phyloP scores from a whole-genome alignment of 2,888 invertebrate genomes.

The Xanthorhoe spadicearia region DNA sequence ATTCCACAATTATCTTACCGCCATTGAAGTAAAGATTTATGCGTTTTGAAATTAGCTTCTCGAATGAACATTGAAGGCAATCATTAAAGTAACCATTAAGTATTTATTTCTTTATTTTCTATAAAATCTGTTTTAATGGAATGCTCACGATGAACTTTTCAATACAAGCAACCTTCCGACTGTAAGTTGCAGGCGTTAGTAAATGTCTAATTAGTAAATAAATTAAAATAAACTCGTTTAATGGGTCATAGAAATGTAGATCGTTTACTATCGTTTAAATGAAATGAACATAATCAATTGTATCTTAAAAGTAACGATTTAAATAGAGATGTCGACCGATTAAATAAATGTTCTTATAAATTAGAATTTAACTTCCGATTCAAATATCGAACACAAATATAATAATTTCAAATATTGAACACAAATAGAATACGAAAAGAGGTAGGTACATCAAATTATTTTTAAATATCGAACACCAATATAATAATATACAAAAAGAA shows the following conservation, averaged over 20 bases:
- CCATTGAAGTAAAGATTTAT: conserved; percentile 40
- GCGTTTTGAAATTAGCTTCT: conserved; percentile 38
- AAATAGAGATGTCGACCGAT: not conserved
- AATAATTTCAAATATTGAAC: too few species aligned
- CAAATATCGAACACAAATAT: too few species aligned
- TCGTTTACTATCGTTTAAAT: conserved; percentile 1
- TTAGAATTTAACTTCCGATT: too few species aligned
- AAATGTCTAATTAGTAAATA: not conserved
- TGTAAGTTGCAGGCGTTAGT: not conserved
- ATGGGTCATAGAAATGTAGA: not conserved
- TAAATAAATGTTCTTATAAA: not conserved
- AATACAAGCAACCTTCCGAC: not conserved
- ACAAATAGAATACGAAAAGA: too few species aligned
- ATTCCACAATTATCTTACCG: conserved; percentile 35
- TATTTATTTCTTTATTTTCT: conserved; percentile 2
- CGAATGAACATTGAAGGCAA: conserved; percentile 20
- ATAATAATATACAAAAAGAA: too few species aligned
- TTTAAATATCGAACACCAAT: too few species aligned
- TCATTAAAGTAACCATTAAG: conserved; percentile 14
- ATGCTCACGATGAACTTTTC: not conserved
- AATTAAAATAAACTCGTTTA: not conserved
- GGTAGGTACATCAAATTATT: too few species aligned
- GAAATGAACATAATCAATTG: conserved; percentile 5
- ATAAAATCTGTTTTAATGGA: not conserved
- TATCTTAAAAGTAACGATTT: not conserved